Base-by-base conservation (phyloP, 2,113 vertebrate genomes). In the Vulpes ferrilata region DNA sequence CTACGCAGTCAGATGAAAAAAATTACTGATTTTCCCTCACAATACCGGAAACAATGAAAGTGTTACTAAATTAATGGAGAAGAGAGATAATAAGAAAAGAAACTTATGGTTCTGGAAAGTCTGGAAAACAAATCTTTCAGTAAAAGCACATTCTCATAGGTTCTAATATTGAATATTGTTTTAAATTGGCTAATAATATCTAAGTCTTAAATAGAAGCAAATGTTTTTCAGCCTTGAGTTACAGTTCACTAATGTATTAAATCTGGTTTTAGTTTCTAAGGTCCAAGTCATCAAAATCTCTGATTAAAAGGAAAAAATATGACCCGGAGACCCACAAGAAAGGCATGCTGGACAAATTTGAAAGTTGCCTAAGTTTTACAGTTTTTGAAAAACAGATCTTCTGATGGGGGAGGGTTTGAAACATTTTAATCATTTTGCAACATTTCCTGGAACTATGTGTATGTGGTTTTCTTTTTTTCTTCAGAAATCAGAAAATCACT, bases 361-460 rank as follows among this genome's bases (percentile, higher is more conserved):
- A 93, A 53, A 83, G 65, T 88, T 95, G 35, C 89, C 57, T 35
- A 97, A 95, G 25, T 74, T 78, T 94, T 84, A 71, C 11, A 67
- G 35, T 27, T 76, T 93, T 92, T 89, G 67, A 93, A 95, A 93
- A 93, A 79, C 55, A 93, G 48, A 96, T 90, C 82, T 96, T 91
- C 94, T 59, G 48, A 67, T 86, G 85, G 32, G n/a, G 65, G 32
- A 93, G 43, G 23, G 32, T 43, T 95, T 89, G 65, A 95, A 97
- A 96, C n/a, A 90, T 59, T 85, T 94, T 91, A 60, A 80, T 91
- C n/a, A 92, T 97, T 93, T 96, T 96, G 95, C 93, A 95, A 95
- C 32, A 57, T 67, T 97, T 96, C 92, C 83, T 96, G 74, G 69
- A 96, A 95, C 91, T 94, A 4, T 86, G 76, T 53, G 73, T 82